Percentiles rank a stretch among this genome's conserved stretches.
phyloP scores from a whole-genome alignment of 2,113 vertebrate species.

The Pongo abelii region DNA sequence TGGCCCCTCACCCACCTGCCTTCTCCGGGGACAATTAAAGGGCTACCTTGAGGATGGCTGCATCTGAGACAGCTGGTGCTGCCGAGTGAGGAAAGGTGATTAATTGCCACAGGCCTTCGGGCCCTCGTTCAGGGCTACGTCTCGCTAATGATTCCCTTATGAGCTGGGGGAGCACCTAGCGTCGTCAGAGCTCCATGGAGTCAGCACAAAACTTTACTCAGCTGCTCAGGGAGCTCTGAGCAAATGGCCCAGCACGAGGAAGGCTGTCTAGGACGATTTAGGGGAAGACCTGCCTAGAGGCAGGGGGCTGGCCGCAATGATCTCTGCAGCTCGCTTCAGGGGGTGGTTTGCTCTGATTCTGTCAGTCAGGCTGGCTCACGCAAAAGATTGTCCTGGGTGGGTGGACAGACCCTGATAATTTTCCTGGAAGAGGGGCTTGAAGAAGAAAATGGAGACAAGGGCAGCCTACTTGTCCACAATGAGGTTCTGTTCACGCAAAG shows the following conservation, averaged over 20 bases:
- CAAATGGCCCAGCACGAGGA: neutral
- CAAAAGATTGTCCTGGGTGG: neutral
- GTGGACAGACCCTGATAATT: neutral
- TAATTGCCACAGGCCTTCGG: conserved; percentile 71
- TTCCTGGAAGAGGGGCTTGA: neutral
- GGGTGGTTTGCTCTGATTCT: conserved; percentile 55
- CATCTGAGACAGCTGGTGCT: conserved; percentile 61
- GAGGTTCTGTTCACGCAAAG: neutral
- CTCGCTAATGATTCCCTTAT: conserved; percentile 68
- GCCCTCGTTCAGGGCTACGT: conserved; percentile 7
- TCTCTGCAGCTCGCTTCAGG: conserved; percentile 40
- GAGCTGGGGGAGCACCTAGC: conserved; percentile 6
- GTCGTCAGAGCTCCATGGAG: neutral
- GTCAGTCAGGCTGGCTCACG: neutral
- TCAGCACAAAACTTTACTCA: conserved; percentile 74
- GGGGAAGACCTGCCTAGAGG: conserved; percentile 56
- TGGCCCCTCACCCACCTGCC: conserved; percentile 66
- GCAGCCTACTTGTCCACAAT: neutral
- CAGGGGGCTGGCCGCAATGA: conserved; percentile 4
- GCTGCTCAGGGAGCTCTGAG: conserved; percentile 59
- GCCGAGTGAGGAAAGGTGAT: neutral
- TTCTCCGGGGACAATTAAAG: conserved; percentile 70
- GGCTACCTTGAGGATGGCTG: conserved; percentile 56
- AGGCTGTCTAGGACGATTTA: conserved; percentile 1
- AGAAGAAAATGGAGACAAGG: neutral